Evolutionary conservation across 2,888 invertebrate genomes (phyloP), one percentile per base, ranked within the genome.

Genomic region (Drosophila parthenogenetica): DNA sequence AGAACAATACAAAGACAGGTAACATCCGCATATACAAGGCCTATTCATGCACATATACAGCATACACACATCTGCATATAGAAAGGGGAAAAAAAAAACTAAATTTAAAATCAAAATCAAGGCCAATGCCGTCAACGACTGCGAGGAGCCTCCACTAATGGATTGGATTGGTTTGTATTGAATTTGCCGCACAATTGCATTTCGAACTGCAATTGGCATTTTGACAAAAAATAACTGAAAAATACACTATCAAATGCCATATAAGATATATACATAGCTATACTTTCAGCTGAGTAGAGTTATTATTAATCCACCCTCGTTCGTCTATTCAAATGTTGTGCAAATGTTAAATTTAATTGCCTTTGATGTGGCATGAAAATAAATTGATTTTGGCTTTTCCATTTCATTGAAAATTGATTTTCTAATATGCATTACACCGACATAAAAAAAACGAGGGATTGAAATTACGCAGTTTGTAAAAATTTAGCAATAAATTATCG

Each of bases 41-140:
- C 55, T 63, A 48, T 57, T 63, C 53, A 57, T 58, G 63, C 59
- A 46, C 5, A 19, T 29, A 35, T 35, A 35, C 8, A 35, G 11
- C 13, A 14, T 13, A 32, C 29, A 32, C 32, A 54, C 29, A 64
- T 40, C 32, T 19, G 17, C 13, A 11, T n/a, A 13, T 11, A 39
- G 42, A 53, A 22, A 5, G 22, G 22, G 22, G 42, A 13, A 5
- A 50, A 39, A 51, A 46, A 11, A 60, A 57, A 37, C 45, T 45
- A 55, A 68, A 67, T 57, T 65, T 63, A 69, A 70, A 79, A 72
- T 77, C 68, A 81, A 87, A 89, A 84, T 87, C 89, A 84, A 85
- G 86, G 84, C 86, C 89, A 84, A 73, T 75, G 81, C 60, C 79
- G 59, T 69, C 76, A 79, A 55, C 67, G 78, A 42, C 57, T 45